These are phyloP conservation scores for Leucophenga montana DNA, from an alignment of 2,888 invertebrate genomes.

Conservation along the genomic window DNA sequence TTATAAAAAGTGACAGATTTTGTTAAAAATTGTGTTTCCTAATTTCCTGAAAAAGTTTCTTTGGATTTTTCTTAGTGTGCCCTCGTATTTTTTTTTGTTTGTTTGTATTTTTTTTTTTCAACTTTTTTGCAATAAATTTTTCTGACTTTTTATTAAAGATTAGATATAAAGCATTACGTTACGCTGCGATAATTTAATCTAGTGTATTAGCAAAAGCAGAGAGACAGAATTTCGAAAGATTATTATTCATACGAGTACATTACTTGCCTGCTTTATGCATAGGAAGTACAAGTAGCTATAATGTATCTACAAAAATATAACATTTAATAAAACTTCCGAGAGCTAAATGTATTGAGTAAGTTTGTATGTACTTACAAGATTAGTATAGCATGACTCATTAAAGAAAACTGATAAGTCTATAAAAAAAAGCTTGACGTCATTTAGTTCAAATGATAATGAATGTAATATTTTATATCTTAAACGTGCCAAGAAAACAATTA, in stretches of 20 bases:
- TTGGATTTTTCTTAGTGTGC: background rate
- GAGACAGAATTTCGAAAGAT: too few species aligned
- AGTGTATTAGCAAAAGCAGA: background rate
- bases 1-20: too few species aligned
- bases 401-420: too few species aligned
- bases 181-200: too few species aligned
- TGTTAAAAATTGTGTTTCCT: background rate
- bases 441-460: conserved; percentile 9
- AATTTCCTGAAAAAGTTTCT: too few species aligned
- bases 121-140: conserved; percentile 51
- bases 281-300: conserved; percentile 19
- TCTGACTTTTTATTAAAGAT: conserved; percentile 53
- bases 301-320: conserved; percentile 30
- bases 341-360: background rate
- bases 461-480: background rate
- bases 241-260: too few species aligned
- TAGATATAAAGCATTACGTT: conserved; percentile 50
- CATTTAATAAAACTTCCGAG: too few species aligned
- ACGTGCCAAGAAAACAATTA: too few species aligned
- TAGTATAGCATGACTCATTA: too few species aligned
- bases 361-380: background rate
- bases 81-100: conserved; percentile 37
- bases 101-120: conserved; percentile 32
- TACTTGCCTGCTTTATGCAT: too few species aligned
- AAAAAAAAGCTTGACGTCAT: conserved; percentile 39